Evolutionary conservation across 1,140 invertebrate genomes (phyloP), one percentile per base, ranked within the genome.

Genomic region (Drosophila repleta): DNA sequence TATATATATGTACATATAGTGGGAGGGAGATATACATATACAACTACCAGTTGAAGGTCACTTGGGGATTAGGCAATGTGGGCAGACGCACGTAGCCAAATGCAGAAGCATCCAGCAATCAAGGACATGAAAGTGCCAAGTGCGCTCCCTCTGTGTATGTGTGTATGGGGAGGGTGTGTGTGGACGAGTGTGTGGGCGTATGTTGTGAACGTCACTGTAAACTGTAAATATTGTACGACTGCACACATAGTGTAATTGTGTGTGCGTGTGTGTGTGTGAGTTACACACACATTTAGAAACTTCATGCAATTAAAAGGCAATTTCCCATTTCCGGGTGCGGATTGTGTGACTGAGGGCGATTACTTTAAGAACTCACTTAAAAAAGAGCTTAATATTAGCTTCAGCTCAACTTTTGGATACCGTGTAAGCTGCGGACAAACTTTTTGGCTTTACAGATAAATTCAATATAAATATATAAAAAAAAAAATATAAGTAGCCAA

Each of bases 291-390:
- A 70, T 78, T 69, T 55, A 48, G 51, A 63, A 87, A 82, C 74
- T 72, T 78, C 60, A 72, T 68, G 56, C 83, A 85, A 85, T 85
- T 87, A 87, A 87, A 85, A 87, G 60, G 43, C 74, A 74, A 85
- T 85, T 87, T 81, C 49, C 65, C 60, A 60, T 62, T 67, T 58
- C 46, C 65, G 62, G 65, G 10, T 61, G 43, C 43, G 56, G 60
- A 63, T 77, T 46, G 45, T 55, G 60, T 67, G 37, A 75, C 65
- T 75, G 71, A 68, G 45, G 53, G 55, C 76, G 29, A 82, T 78
- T 83, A 74, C 53, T 58, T 21, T 66, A 58, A 72, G 71, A 55
- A 63, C 35, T 49, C 11, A 62, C 41, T 17, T 43, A 48, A 29
- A 26, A 15, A 26, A 37, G 39, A 8, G 35, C 10, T 13, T 0